Evolutionary conservation across 2,888 invertebrate genomes (phyloP), one percentile per base, ranked within the genome.

Genomic region (Dynastes grantii): DNA sequence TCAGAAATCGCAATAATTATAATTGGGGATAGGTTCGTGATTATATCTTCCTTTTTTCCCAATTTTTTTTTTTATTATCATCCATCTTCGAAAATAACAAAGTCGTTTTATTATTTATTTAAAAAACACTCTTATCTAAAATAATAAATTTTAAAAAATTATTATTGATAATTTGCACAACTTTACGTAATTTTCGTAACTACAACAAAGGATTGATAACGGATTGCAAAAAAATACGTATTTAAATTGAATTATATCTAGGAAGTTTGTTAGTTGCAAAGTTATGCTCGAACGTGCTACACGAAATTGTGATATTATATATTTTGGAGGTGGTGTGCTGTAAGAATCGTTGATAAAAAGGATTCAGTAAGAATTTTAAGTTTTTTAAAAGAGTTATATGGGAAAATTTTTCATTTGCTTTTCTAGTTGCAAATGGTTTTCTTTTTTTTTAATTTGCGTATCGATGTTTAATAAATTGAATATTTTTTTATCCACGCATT

Each of bases 141-240:
- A 73, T 73, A 73, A 73, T 61, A 40, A 73, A 32, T 73, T n/a
- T n/a, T 73, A 9, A 40, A 58, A 22, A 61, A 40, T 73, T 61
- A 29, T 71, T 16, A 73, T 73, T n/a, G 73, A 61, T 40, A 40
- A 61, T 45, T 73, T 73, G 61, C 73, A 61, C 73, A 73, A 73
- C 13, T 22, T 73, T 73, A 58, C 61, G 73, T 61, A 73, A 73
- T 45, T 40, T 58, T 73, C 58, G 27, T 58, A 73, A 73, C 40
- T 40, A 45, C 53, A 73, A 73, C 73, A 73, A 73, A 58, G 29
- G 55, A 40, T 58, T 58, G 68, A 68, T 68, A 68, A 68, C 51
- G 68, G 45, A 68, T 49, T 51, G 51, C 11, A 45, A 45, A 58
- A 61, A 73, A 22, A 73, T 29, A 22, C 22, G 45, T 61, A 8